Conservation (phyloP, 2,113 vertebrate species). For the Nyctibius bracteatus region DNA sequence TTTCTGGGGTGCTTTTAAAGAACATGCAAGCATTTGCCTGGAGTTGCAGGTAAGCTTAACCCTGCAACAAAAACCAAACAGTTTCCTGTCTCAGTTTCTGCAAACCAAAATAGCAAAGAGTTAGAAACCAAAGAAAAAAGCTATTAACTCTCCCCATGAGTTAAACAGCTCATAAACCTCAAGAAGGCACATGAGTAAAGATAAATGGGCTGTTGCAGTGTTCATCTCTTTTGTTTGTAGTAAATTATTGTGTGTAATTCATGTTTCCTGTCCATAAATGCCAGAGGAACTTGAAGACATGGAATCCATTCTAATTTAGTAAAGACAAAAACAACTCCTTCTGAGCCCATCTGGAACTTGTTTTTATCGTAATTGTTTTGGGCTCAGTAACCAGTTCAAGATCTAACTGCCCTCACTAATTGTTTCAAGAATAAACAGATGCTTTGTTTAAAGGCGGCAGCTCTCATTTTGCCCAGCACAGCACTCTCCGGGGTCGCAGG, state of each 20-base stretch:
- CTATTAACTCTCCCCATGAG: neutral
- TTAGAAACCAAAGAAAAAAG: slow-evolving; percentile 8
- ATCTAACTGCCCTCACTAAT: slow-evolving; percentile 28
- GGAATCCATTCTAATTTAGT: slow-evolving; percentile 45
- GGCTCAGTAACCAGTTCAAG: slow-evolving; percentile 57
- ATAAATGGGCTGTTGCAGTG: slow-evolving; percentile 43
- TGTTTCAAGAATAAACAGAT: slow-evolving; percentile 54
- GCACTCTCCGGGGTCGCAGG: neutral
- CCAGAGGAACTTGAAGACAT: slow-evolving; percentile 43
- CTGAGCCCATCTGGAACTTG: slow-evolving; percentile 57
- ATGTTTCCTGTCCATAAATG: slow-evolving; percentile 63
- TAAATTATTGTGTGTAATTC: slow-evolving; percentile 60
- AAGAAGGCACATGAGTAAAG: slow-evolving; percentile 44
- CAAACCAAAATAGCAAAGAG: neutral
- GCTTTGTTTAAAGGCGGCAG: slow-evolving; percentile 8
- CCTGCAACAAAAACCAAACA: neutral
- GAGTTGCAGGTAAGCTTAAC: neutral
- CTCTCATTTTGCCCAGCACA: neutral
- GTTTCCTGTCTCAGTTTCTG: neutral
- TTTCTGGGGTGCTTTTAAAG: neutral
- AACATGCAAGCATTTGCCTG: neutral
- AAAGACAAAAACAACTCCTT: slow-evolving; percentile 53
- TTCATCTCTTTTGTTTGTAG: slow-evolving; percentile 48
- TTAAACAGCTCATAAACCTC: slow-evolving; percentile 34
- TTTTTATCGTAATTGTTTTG: slow-evolving; percentile 32